A percentile compares a stretch with the other conserved stretches of the same genome.
These are phyloP conservation scores for Aphelinus atriplicis DNA, from an alignment of 1,140 invertebrate genomes.

Conservation along the genomic window DNA sequence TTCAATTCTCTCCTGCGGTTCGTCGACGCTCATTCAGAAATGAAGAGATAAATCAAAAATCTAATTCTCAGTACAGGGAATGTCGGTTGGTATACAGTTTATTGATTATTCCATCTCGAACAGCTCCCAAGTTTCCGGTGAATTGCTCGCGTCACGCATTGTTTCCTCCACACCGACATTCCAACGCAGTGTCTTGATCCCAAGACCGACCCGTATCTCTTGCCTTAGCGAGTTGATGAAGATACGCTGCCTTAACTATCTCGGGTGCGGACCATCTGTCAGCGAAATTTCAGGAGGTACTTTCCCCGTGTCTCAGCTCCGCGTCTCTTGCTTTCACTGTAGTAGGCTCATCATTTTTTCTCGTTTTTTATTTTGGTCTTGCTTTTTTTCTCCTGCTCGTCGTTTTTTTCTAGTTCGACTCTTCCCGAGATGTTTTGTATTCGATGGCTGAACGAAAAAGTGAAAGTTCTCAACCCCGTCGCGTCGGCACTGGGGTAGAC, in stretches of 20 bases:
- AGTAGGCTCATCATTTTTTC: neutral
- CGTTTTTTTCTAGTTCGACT: slow-evolving; percentile 11
- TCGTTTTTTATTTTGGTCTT: neutral
- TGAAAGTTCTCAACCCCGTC: slow-evolving; percentile 3
- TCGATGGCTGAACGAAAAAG: slow-evolving; percentile 5
- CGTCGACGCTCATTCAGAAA: too few relatives aligned
- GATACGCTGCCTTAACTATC: neutral
- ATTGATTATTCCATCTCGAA: too few relatives aligned
- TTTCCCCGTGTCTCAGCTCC: neutral
- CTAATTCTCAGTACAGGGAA: too few relatives aligned
- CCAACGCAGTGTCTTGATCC: slow-evolving; percentile 9
- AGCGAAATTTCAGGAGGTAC: neutral
- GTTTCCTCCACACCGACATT: slow-evolving; percentile 6
- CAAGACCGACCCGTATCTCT: neutral
- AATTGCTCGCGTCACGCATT: neutral
- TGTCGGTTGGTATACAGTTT: too few relatives aligned
- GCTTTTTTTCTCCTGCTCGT: neutral
- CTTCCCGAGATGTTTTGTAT: slow-evolving; percentile 8
- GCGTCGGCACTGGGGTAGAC: neutral
- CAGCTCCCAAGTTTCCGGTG: too few relatives aligned
- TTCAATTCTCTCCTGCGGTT: too few relatives aligned
- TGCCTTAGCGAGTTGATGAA: slow-evolving; percentile 16
- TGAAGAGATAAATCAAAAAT: too few relatives aligned
- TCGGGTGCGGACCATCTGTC: neutral
- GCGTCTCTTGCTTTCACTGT: neutral